Evolutionary conservation across 2,888 invertebrate species (phyloP), one percentile per base, ranked within the genome.

Genomic region (Yponomeuta sedellus): DNA sequence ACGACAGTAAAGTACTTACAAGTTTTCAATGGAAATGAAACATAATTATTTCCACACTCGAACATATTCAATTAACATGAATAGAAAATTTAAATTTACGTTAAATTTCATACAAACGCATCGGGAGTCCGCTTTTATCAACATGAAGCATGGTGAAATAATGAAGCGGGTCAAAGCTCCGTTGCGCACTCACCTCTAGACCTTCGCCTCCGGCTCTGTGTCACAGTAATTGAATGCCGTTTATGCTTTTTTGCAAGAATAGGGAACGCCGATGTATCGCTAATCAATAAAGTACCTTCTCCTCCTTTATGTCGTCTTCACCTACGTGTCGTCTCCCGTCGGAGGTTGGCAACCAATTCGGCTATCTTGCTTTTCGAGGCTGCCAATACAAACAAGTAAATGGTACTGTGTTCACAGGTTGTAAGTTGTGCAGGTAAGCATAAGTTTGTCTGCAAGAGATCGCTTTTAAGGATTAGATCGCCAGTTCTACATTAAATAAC

Each of bases 151-250:
- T 64, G 57, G 64, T 25, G 64, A 73, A 71, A 75, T 74, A 80
- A 78, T 79, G 69, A 72, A 66, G 66, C 66, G 67, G 71, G 72
- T 74, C 72, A 74, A 72, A 75, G 77, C 73, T 76, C 76, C 66
- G 68, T 72, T 79, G 78, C 80, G 81, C 75, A 70, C 72, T 72
- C 75, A 70, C 71, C 67, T 68, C 59, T 67, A 65, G 70, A 71
- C 81, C 80, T 81, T 80, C 81, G 82, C 81, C 80, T 78, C 72
- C 76, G 72, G 61, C 19, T 61, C 66, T 67, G 67, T 66, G 64
- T 64, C 64, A 28, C 64, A 64, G 56, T 64, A 28, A 56, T 25
- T 64, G 64, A 64, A 64, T 20, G 64, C 57, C 57, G 64, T 57
- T 57, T 64, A 56, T 57, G 34, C 25, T 57, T 57, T 61, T 64